Percentiles rank a stretch among this genome's conserved stretches.
Conservation (phyloP, 2,797 vertebrate species). For the Cichlasoma orientale region DNA sequence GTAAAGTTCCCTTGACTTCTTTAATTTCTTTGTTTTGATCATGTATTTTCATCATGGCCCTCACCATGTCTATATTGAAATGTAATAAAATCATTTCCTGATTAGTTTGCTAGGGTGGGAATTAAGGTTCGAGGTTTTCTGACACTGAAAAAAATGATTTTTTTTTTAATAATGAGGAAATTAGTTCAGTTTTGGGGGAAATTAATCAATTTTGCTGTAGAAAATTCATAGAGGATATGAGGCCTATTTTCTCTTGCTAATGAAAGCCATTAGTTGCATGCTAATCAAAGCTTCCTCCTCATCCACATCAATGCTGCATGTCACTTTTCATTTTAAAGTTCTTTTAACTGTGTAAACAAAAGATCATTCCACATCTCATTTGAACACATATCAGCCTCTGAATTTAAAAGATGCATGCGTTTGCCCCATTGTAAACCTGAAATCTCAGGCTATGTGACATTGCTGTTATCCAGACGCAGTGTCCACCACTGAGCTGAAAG, state of each 20-base stretch:
- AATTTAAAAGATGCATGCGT: not conserved
- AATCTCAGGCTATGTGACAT: not conserved
- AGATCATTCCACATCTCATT: conserved; percentile 26
- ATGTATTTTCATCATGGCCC: not conserved
- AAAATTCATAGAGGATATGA: conserved; percentile 11
- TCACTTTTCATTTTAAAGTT: conserved; percentile 6
- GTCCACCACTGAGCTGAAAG: not conserved
- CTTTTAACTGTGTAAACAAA: conserved; percentile 16
- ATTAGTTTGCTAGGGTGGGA: conserved; percentile 4
- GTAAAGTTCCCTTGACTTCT: no score
- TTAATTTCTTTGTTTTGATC: not conserved
- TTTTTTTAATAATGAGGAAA: conserved; percentile 20
- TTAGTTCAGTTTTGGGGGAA: conserved; percentile 32
- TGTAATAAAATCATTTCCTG: conserved; percentile 29
- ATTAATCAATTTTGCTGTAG: conserved; percentile 16
- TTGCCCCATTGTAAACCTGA: not conserved
- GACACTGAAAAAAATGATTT: not conserved
- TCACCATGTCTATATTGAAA: conserved; percentile 3
- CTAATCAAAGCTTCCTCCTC: conserved; percentile 28
- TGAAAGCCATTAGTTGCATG: conserved; percentile 27
- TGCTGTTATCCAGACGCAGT: not conserved
- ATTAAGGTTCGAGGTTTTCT: conserved; percentile 19
- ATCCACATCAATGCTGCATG: conserved; percentile 5
- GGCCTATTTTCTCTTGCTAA: conserved; percentile 23
- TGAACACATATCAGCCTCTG: not conserved